Evolutionary conservation across 2,888 invertebrate genomes (phyloP), one percentile per base, ranked within the genome.

Genomic region (Steinernema carpocapsae): DNA sequence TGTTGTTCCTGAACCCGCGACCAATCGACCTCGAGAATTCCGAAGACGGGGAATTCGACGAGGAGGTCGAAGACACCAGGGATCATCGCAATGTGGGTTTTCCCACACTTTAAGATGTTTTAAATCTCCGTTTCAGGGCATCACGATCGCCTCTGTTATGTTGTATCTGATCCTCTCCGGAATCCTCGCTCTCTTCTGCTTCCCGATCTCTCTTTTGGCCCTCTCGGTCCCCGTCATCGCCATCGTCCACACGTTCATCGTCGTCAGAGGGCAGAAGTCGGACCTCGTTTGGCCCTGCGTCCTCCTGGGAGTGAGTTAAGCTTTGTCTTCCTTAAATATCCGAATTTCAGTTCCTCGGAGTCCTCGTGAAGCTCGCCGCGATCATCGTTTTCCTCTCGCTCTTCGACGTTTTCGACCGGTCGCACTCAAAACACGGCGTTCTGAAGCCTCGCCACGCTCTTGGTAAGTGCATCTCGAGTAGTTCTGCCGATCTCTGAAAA

Each of bases 1-100:
- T 81, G 81, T 76, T 81, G 2, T 81, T 81, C 71, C 79, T 81
- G 72, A 81, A 81, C 71, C 79, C 81, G 6, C 75, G 81, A 52
- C 81, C 81, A 12, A 77, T 81, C 26, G 81, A 81, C 71, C 78
- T 79, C 72, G 76, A 78, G 1, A 76, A 76, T 14, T 75, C 76
- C 72, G 77, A 76, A 42, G 59, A 74, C 76, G 45, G 46, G 75
- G 46, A 73, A 75, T 10, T 79, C 79, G 46, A 79, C 76, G 59
- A 75, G 74, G n/a, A 74, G 74, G n/a, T n/a, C 32, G 17, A 24
- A 22, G 56, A 14, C 22, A 56, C 7, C 6, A 51, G 26, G 26
- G 56, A 56, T 19, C 56, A 24, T 26, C 22, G 22, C 4, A 56
- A 17, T 10, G 56, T 56, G 22, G 12, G 56, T 19, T 51, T 6